A percentile compares a stretch with the other conserved stretches of the same genome.
These are phyloP conservation scores for Monarcha castaneiventris DNA, from an alignment of 2,113 vertebrate genomes.

Conservation along the genomic window DNA sequence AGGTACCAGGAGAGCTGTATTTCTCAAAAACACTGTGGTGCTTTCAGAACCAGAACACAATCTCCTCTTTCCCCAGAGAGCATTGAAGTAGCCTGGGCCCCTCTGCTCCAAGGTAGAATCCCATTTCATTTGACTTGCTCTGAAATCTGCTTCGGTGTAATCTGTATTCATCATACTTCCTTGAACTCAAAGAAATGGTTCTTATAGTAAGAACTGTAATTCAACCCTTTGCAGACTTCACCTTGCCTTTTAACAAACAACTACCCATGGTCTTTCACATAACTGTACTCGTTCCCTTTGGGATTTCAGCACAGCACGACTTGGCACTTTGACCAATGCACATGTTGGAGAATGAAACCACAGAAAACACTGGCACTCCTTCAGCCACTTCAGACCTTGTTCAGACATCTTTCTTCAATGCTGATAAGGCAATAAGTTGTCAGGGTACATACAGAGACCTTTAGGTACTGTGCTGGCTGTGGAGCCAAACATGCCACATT, in stretches of 20 bases:
- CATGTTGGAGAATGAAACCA: neutral
- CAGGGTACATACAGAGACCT: neutral
- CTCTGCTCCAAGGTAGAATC: neutral
- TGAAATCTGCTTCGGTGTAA: neutral
- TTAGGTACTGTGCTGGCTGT: neutral
- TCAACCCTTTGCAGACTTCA: neutral
- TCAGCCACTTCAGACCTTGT: neutral
- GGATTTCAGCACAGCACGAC: neutral
- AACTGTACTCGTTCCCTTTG: neutral
- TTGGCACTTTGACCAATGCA: neutral
- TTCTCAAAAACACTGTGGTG: neutral
- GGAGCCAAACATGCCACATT: neutral
- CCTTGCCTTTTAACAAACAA: neutral
- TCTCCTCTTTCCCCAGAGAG: neutral
- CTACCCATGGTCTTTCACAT: neutral
- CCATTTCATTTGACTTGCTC: neutral
- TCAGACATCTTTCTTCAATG: neutral
- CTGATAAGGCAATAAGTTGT: neutral
- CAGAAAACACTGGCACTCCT: neutral
- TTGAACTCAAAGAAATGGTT: neutral
- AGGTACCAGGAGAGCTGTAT: neutral
- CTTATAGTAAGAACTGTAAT: neutral
- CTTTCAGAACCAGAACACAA: neutral
- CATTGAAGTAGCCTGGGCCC: neutral
- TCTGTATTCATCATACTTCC: neutral